phyloP scores from a whole-genome alignment of 2,888 invertebrate genomes.

The Leptura quadrifasciata region DNA sequence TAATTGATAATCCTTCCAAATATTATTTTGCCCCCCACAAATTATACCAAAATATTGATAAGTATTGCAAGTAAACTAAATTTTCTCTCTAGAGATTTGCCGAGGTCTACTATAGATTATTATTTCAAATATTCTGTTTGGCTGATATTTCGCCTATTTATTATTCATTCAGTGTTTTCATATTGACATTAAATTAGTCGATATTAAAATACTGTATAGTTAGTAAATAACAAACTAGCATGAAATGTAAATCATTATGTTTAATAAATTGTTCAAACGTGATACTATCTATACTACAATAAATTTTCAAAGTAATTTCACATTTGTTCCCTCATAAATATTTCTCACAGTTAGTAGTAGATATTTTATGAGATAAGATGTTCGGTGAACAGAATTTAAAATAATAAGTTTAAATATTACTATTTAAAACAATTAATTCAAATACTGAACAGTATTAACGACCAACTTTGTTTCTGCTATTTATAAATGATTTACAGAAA shows the following conservation, averaged over 20 bases:
- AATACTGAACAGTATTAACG: too few relatives aligned
- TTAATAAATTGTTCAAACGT: conserved; percentile 9
- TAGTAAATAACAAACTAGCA: background rate
- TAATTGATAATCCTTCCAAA: too few relatives aligned
- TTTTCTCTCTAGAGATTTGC: too few relatives aligned
- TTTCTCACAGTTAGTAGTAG: conserved; percentile 22
- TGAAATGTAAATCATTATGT: conserved; percentile 20
- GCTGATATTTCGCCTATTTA: background rate
- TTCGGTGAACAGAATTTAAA: background rate
- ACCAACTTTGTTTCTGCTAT: too few relatives aligned
- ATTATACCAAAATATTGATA: too few relatives aligned
- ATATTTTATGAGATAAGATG: background rate
- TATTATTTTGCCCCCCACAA: too few relatives aligned
- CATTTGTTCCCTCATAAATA: conserved; percentile 21
- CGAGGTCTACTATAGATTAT: too few relatives aligned
- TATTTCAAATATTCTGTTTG: background rate
- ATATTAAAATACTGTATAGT: background rate
- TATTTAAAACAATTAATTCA: too few relatives aligned
- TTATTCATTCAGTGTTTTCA: background rate
- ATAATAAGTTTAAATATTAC: background rate
- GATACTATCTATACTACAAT: conserved; percentile 21
- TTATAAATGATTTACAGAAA: too few relatives aligned
- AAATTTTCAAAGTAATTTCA: conserved; percentile 21
- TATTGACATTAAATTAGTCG: background rate
- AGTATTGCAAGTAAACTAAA: too few relatives aligned